Evolutionary conservation across 2,888 invertebrate species (phyloP).

Genomic region (Falcaria lacertinaria): DNA sequence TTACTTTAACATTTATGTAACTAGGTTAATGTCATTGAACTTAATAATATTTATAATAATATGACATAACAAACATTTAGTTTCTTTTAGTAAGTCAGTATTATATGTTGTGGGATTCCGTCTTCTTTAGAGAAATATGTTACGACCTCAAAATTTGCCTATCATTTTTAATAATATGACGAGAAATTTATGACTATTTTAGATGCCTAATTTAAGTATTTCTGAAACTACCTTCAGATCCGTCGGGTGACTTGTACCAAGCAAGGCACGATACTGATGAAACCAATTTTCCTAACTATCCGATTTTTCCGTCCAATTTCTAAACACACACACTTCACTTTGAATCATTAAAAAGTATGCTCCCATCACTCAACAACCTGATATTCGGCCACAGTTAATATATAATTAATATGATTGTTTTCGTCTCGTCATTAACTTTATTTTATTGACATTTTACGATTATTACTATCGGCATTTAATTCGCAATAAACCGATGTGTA

Average conservation of each 20-base stretch:
- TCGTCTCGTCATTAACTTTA: neutral
- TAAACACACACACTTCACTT: neutral
- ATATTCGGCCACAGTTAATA: no score
- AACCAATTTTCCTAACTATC: no score
- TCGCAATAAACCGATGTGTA: neutral
- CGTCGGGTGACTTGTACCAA: constrained; percentile 12
- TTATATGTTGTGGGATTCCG: neutral
- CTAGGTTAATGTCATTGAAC: neutral
- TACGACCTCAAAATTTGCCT: neutral
- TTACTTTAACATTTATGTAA: neutral
- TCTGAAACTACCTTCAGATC: constrained; percentile 11
- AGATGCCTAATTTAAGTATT: constrained; percentile 10
- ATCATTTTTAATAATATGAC: neutral
- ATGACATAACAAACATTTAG: neutral
- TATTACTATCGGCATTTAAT: neutral
- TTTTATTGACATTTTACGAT: neutral
- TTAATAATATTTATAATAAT: neutral
- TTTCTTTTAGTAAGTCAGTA: neutral
- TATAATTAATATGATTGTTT: neutral
- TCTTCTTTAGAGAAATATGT: neutral
- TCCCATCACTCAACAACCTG: neutral
- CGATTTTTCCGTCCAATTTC: no score
- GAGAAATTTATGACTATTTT: constrained; percentile 4
- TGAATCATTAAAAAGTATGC: no score
- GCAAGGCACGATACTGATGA: no score